Evolutionary conservation across 2,888 invertebrate genomes (phyloP), one percentile per base, ranked within the genome.

Genomic region (Drepanosiphum platanoidis): DNA sequence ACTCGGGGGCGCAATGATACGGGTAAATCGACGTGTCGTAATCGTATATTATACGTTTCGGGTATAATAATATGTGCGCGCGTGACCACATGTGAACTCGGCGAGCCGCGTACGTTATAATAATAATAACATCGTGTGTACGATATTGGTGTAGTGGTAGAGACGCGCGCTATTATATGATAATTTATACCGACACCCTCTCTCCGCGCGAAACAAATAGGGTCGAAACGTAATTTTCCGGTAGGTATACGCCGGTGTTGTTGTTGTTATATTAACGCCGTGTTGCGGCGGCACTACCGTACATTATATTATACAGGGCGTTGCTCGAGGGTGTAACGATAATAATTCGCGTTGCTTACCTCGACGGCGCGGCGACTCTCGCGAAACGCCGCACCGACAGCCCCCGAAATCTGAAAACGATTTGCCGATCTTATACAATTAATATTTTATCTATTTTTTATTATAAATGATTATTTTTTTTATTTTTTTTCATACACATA

Each of bases 151-250:
- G 46, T 46, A 3, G 18, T 46, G 46, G 46, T 46, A 46, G 46
- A 4, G 46, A 3, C 8, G 13, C 46, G n/a, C 61, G 11, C 61
- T n/a, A 18, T 46, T 46, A 46, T 46, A 15, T 18, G 15, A 18
- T 46, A 61, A 61, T 27, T n/a, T 9, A n/a, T n/a, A 27, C 61
- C 66, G 4, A 13, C 18, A 32, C 1, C 18, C 66, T 34, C 15
- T 8, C n/a, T 11, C n/a, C 61, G 3, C 61, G 34, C 34, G 8
- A 15, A 22, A 36, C 18, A 68, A 32, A 64, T 27, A 68, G 36
- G 68, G 68, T 68, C 8, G 34, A 68, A 68, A 68, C 22, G 68
- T 36, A 34, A 68, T 68, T 68, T 68, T 68, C 68, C 22, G 34
- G 11, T 61, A 61, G n/a, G n/a, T 61, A 61, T n/a, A 61, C n/a